Base-by-base conservation (phyloP, 1,140 invertebrate genomes). In the Drosophila repleta region DNA sequence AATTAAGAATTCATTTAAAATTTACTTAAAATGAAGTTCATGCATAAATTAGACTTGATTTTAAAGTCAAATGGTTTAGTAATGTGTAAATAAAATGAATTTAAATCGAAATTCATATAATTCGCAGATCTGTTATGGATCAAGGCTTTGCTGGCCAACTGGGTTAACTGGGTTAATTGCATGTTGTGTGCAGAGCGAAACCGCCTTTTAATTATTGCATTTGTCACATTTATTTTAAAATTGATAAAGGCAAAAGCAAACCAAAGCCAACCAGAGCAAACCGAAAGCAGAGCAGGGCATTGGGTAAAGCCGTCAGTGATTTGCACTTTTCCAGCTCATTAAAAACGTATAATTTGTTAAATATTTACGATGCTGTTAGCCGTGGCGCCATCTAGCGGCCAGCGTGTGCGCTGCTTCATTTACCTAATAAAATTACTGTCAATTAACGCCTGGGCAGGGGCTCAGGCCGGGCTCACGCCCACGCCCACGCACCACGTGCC, bases 281-380 rank as follows among this genome's bases (percentile, higher is more conserved):
- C 39, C 32, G 20, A 35, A 29, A 29, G 1, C 29, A 29, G 29
- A 29, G 29, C 29, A 0, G 29, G 29, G 29, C 29, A 29, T 29
- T n/a, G 24, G 39, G 32, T 43, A 78, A 84, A 77, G 64, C 76
- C 62, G 68, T 20, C 76, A 79, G 79, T 88, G 84, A 88, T 88
- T 88, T 88, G 79, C 84, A 88, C 79, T 89, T 88, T 88, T 88
- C 65, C 83, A 88, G 84, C 83, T 88, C 84, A 88, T 88, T 88
- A 88, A 88, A 87, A 88, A 66, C 76, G 76, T 68, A 88, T 88
- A 83, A 88, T 88, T 88, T 88, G 79, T 88, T 79, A 83, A 87
- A 88, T 88, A 87, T 87, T 87, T 88, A 87, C 79, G 76, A 49
- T 76, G 74, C 70, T 79, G 62, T 79, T 76, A 74, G 70, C 56